Percentiles rank a stretch among this genome's conserved stretches.
Evolutionary conservation across 2,888 invertebrate species (phyloP).

Genomic region (Frankliniella intonsa): DNA sequence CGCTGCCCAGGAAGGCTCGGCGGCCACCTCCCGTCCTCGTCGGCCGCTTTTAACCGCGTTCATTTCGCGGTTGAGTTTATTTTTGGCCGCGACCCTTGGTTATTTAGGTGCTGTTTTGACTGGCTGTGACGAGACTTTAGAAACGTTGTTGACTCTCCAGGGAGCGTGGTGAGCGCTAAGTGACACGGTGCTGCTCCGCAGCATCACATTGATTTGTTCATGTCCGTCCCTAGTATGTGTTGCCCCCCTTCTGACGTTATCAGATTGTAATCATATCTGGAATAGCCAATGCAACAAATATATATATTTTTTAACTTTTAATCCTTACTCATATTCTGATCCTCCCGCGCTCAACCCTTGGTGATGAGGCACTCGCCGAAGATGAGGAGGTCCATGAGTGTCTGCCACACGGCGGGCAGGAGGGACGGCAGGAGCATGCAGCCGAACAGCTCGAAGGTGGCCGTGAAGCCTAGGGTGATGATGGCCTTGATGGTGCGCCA

Average conservation of each 20-base stretch:
- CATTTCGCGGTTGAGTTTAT: not conserved
- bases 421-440: not conserved
- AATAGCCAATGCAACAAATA: too few relatives aligned
- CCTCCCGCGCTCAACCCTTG: too few relatives aligned
- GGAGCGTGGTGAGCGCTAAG: not conserved
- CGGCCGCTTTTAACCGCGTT: not conserved
- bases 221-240: too few relatives aligned
- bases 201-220: too few relatives aligned
- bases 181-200: not conserved
- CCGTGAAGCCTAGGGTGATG: not conserved
- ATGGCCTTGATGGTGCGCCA: not conserved
- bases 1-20: not conserved
- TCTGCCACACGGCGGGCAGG: slow-evolving; percentile 2
- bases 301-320: too few relatives aligned
- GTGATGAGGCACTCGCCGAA: not conserved
- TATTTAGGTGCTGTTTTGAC: too few relatives aligned
- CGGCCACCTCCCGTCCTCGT: not conserved
- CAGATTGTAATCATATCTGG: not conserved
- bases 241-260: too few relatives aligned
- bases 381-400: not conserved
- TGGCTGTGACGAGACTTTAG: too few relatives aligned
- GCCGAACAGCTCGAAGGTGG: not conserved
- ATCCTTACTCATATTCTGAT: too few relatives aligned
- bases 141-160: too few relatives aligned
- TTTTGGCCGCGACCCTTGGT: too few relatives aligned